Evolutionary conservation across 2,113 vertebrate genomes (phyloP).

Genomic region (Corythaixoides concolor): DNA sequence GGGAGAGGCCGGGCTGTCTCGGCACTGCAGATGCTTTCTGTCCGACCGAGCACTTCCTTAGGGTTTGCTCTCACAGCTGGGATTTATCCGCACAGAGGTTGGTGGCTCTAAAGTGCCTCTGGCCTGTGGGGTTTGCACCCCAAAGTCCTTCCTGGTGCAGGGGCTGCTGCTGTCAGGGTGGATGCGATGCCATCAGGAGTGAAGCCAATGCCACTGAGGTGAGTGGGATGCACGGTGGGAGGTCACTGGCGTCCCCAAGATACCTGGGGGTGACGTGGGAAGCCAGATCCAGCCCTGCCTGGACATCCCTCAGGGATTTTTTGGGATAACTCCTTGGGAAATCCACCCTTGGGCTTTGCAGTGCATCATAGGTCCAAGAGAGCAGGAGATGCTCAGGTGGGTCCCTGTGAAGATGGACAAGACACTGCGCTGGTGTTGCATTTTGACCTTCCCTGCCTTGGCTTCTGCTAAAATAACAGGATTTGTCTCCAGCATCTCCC

Average conservation of each 20-base stretch:
- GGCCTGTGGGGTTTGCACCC: not conserved
- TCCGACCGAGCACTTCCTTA: not conserved
- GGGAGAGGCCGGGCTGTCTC: not conserved
- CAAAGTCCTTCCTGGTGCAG: fast-evolving
- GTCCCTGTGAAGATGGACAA: fast-evolving
- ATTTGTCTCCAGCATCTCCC: conserved; percentile 1
- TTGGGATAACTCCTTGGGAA: not conserved
- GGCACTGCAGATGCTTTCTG: fast-evolving
- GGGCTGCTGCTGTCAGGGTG: fast-evolving
- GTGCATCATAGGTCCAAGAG: fast-evolving
- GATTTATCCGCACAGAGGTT: fast-evolving
- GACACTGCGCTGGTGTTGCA: fast-evolving
- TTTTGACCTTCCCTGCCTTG: conserved; percentile 31
- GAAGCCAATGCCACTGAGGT: fast-evolving
- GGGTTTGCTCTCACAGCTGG: not conserved
- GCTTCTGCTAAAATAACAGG: not conserved
- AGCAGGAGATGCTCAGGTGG: not conserved
- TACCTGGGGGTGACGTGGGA: not conserved
- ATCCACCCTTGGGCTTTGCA: not conserved
- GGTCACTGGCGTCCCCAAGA: not conserved
- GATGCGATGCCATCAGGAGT: fast-evolving
- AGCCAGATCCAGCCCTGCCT: not conserved
- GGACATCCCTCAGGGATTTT: fast-evolving
- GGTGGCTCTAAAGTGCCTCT: not conserved
- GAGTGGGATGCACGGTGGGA: fast-evolving